Base-by-base conservation (phyloP, 1,140 invertebrate species). In the Plectus sambesii region DNA sequence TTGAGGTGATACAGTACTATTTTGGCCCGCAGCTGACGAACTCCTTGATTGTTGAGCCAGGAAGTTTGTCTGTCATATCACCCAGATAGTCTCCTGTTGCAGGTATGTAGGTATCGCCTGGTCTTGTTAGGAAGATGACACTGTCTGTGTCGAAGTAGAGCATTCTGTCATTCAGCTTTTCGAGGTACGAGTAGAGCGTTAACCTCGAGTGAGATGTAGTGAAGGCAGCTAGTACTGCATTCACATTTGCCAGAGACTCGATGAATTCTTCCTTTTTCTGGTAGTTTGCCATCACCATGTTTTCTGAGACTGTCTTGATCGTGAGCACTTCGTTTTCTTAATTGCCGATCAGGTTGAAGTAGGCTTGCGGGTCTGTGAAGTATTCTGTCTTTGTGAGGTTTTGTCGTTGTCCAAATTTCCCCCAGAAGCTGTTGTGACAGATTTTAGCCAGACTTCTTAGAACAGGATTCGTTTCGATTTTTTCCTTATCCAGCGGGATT, bases 91-190 rank as follows among this genome's bases (percentile, higher is more conserved):
- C 17, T 2, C 48, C 44, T 9, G 39, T 15, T 2, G 2, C 27
- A 22, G 5, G 25, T 17, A 5, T 20, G 27, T 33, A 33, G 12
- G 12, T 17, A 2, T 40, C 2, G 4, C 19, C n/a, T 17, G 43
- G 2, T 2, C 23, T 26, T 8, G 8, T n/a, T 8, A 27, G 2
- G 24, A 39, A 33, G 29, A 33, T 25, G 36, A 44, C 12, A 39
- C 20, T 26, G 40, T 59, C 59, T 3, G 57, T 61, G 46, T 61
- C 59, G 19, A 42, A 42, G 39, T 61, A 61, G 5, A 57, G 26
- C 2, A 56, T 53, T 41, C 48, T 39, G 2, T 48, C 35, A 25
- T 30, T 47, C n/a, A 59, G 17, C 15, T 30, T 49, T 42, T 60
- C 41, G 9, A 60, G 29, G 5, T 45, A 30, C 25, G 24, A 23